phyloP scores from a whole-genome alignment of 2,797 vertebrate species.

The Neopelma chrysocephalum region DNA sequence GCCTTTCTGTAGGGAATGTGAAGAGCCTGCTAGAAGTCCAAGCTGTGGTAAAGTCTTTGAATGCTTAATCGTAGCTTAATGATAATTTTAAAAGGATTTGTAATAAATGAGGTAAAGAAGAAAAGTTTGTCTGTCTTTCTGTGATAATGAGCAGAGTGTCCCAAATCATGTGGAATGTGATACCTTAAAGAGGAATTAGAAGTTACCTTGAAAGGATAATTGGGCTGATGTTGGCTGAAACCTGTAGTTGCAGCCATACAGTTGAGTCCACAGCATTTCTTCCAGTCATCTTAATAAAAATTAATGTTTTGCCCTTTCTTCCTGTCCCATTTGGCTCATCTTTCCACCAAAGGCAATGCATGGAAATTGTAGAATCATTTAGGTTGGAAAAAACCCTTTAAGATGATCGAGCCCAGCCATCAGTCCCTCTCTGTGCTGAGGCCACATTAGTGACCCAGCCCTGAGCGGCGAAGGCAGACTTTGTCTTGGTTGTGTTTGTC shows the following conservation, averaged over 20 bases:
- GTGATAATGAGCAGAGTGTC: background rate
- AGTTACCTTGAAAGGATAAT: background rate
- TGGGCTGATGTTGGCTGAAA: background rate
- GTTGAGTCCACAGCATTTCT: fast-evolving
- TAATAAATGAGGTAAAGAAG: background rate
- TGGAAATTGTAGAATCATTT: background rate
- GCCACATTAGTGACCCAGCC: background rate
- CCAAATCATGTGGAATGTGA: fast-evolving
- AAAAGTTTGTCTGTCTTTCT: background rate
- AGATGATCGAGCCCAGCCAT: background rate
- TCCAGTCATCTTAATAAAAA: background rate
- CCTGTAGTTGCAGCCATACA: background rate
- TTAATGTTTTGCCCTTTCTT: background rate
- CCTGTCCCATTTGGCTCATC: background rate
- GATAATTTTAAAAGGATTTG: background rate
- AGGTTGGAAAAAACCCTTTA: background rate
- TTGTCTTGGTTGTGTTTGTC: background rate
- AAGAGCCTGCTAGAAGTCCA: background rate
- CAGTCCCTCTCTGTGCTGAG: background rate
- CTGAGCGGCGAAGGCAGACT: fast-evolving
- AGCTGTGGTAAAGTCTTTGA: background rate
- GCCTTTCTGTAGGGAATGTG: background rate
- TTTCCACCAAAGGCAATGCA: background rate
- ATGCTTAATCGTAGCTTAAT: background rate
- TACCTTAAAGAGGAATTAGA: background rate